Evolutionary conservation across 2,888 invertebrate species (phyloP), one percentile per base, ranked within the genome.

Genomic region (Parascotia fuliginaria): DNA sequence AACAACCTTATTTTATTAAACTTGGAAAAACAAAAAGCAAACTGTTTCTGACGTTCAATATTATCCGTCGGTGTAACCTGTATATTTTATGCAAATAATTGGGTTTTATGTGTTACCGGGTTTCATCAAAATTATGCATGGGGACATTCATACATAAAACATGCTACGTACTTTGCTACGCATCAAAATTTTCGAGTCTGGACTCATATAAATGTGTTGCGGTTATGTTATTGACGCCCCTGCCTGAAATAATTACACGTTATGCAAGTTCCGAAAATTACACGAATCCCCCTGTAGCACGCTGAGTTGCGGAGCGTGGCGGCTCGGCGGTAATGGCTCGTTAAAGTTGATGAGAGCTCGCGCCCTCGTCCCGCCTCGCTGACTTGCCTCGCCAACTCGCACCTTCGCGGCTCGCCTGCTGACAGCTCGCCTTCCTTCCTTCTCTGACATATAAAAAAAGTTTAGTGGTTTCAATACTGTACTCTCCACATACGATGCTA

Each of bases 261-360:
- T 87, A 85, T 79, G 79, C 77, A 84, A 84, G 84, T 85, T 83
- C 82, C 84, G 85, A 88, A 89, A 86, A 89, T 89, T 86, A 87
- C 84, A 75, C 67, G 80, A 79, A 81, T 79, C 81, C 76, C 83
- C 83, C 77, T 70, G 72, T 77, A 75, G 44, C 50, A 63, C 33
- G 41, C 66, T 57, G 67, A 67, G 73, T 62, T 57, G 73, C 65
- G 59, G 68, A 68, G 60, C 69, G 73, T 69, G 64, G 60, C 60
- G 70, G 74, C 70, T 58, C 60, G 65, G 73, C 74, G 77, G 89
- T 87, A 88, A 90, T 89, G 87, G 87, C 82, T 91, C 91, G 89
- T 91, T 90, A 89, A 88, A 87, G 83, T 87, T 90, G 91, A 91
- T 89, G 91, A 89, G 89, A 81, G 82, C 82, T 81, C 75, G 78